Base-by-base conservation (phyloP, 1,140 invertebrate species). In the Anagrus nilaparvatae region DNA sequence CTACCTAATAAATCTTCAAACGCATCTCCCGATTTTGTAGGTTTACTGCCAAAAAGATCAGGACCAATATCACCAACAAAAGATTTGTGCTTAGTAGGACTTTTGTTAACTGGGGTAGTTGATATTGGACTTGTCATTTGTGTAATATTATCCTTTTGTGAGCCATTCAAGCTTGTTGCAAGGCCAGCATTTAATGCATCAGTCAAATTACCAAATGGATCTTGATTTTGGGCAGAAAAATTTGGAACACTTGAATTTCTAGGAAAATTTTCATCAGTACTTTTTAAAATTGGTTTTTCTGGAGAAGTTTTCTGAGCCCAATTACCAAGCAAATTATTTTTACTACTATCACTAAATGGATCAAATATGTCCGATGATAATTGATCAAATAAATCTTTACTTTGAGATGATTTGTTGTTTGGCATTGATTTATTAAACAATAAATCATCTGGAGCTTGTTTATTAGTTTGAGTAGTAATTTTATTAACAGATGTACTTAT, bases 1-100 rank as follows among this genome's bases (percentile, higher is more conserved):
- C 81, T 84, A 2, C 89, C 90, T 1, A 97, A 68, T 9, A 96
- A 65, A 65, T 96, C 91, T 12, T 84, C 87, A 66, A 97, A 96
- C 10, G 89, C 81, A 60, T 94, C 85, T 3, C 71, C 75, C 19
- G 61, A 51, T 58, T 67, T 77, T 32, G 58, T 65, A 54, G 57
- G 50, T 50, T 74, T 75, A 37, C 50, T 58, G 44, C 42, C 29
- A 7, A 47, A 47, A 10, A 42, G 24, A 46, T 44, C 28, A 5
- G 20, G 21, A 31, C 44, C 48, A 13, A 43, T 43, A 9, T 42
- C 35, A 16, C 35, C 39, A 14, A 32, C 51, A 20, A 58, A 68
- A 35, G 60, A 60, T 47, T 67, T 66, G 43, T 58, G 57, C 42
- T 59, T 51, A 0, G 50, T 52, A 14, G 59, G 62, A 43, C 58